phyloP scores from a whole-genome alignment of 2,113 vertebrate genomes.

The Pteruthius melanotis region DNA sequence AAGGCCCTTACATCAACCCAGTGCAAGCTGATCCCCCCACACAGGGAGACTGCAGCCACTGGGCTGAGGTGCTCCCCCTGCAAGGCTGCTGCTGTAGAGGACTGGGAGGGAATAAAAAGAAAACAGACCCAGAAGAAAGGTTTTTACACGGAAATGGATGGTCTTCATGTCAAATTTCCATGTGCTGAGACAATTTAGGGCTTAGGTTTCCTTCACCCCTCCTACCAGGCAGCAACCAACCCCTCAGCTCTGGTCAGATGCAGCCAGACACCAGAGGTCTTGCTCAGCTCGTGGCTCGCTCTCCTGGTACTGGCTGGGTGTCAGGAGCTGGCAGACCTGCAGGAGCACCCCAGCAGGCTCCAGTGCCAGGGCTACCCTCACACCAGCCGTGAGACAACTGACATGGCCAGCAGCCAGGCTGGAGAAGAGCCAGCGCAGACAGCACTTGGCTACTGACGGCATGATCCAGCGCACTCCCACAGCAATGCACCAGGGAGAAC shows the following conservation, averaged over 20 bases:
- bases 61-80: no score
- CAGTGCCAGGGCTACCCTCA: background rate
- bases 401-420: background rate
- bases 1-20: no score
- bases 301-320: accelerated
- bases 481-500: background rate
- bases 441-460: accelerated
- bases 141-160: background rate
- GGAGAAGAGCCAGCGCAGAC: background rate
- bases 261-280: accelerated
- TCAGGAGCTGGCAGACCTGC: background rate
- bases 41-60: background rate
- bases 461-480: background rate
- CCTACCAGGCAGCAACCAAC: background rate
- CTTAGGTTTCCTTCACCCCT: background rate
- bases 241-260: background rate
- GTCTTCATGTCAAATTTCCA: background rate
- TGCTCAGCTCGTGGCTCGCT: background rate
- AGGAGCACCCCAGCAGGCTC: background rate
- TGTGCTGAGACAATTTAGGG: accelerated
- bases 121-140: background rate
- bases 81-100: background rate
- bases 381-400: accelerated
- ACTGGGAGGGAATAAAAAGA: background rate
- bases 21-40: accelerated